Evolutionary conservation across 2,888 invertebrate genomes (phyloP).

Genomic region (Epirrita christyi): DNA sequence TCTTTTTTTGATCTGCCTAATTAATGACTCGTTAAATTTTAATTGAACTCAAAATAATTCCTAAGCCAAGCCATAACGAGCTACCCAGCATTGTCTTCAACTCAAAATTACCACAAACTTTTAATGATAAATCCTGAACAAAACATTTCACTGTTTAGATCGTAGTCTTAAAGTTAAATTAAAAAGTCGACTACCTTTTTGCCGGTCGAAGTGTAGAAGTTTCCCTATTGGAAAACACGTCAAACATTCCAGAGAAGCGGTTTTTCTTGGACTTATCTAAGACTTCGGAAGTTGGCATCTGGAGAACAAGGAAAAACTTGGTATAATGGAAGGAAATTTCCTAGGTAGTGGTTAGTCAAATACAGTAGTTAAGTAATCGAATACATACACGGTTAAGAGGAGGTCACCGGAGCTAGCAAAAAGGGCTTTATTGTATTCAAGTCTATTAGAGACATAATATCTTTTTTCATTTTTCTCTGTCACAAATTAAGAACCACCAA

Average conservation of each 20-base stretch:
- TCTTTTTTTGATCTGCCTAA: no score
- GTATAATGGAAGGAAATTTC: neutral
- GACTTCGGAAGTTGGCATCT: conserved; percentile 34
- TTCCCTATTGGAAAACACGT: conserved; percentile 42
- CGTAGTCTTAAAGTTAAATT: conserved; percentile 42
- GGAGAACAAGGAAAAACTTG: conserved; percentile 15
- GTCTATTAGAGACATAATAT: no score
- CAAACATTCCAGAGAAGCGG: conserved; percentile 38
- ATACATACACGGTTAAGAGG: no score
- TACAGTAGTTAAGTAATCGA: neutral
- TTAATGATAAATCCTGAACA: conserved; percentile 6
- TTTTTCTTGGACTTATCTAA: conserved; percentile 40
- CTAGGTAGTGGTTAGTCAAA: neutral
- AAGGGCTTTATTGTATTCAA: no score
- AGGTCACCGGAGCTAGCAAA: no score
- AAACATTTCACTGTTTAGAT: conserved; percentile 5
- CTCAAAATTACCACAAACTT: conserved; percentile 7
- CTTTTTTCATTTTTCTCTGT: no score
- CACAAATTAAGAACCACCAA: no score
- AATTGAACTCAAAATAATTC: neutral
- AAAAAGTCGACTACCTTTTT: conserved; percentile 41
- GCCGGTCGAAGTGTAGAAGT: conserved; percentile 26
- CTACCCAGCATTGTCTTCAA: neutral
- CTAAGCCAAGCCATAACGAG: neutral
- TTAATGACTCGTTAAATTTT: neutral